A percentile compares a stretch with the other conserved stretches of the same genome.
phyloP scores from a whole-genome alignment of 2,797 vertebrate species.

The Fratercula arctica region DNA sequence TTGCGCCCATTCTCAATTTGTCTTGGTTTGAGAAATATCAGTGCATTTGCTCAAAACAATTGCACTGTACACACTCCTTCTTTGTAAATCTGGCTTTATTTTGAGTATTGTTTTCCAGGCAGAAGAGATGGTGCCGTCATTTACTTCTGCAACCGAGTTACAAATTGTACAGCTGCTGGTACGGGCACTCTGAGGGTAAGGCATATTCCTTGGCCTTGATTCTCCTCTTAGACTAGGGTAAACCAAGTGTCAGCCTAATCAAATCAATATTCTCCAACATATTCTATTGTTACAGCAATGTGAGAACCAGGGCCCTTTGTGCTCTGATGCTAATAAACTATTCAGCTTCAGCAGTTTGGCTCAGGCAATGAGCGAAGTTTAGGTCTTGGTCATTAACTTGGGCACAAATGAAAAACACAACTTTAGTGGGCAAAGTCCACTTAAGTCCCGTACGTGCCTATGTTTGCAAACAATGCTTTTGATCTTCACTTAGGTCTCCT shows the following conservation, averaged over 20 bases:
- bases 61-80: not conserved
- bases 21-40: not conserved
- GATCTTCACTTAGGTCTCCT: not conserved
- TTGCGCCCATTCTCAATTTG: not conserved
- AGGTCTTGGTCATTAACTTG: not conserved
- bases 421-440: not conserved
- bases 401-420: not conserved
- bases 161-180: not conserved
- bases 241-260: not conserved
- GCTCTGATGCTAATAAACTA: not conserved
- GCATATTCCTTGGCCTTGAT: not conserved
- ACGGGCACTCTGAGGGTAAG: not conserved
- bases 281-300: not conserved
- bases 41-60: not conserved
- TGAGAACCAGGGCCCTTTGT: not conserved
- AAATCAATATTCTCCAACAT: not conserved
- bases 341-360: not conserved
- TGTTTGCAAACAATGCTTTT: not conserved
- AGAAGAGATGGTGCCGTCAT: not conserved
- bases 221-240: not conserved
- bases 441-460: not conserved
- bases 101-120: not conserved
- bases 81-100: not conserved
- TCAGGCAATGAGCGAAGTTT: not conserved
- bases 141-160: not conserved